Percentiles rank a stretch among this genome's conserved stretches.
Conservation (phyloP, 2,113 vertebrate genomes). For the Stomatorhinus ivindoensis region DNA sequence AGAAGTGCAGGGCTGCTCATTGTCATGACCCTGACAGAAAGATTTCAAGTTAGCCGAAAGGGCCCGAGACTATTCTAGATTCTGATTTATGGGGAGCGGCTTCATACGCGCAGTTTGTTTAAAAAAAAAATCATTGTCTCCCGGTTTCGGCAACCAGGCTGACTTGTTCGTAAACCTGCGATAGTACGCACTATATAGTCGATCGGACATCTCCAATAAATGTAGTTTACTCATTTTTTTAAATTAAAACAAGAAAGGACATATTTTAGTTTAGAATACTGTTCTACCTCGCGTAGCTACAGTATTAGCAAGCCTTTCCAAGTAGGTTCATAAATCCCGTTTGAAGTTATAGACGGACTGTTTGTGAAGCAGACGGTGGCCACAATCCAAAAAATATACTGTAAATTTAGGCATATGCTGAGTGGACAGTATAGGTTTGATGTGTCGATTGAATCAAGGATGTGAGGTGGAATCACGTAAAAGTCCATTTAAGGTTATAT, state of each 20-base stretch:
- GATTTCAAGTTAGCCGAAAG: not conserved
- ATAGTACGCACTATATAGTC: not conserved
- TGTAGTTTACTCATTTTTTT: not conserved
- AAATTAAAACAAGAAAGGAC: not conserved
- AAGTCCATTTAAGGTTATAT: not conserved
- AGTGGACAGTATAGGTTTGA: not conserved
- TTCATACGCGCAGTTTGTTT: not conserved
- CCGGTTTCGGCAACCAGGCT: not conserved
- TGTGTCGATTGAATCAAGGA: not conserved
- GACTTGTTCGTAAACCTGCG: not conserved
- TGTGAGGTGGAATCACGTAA: not conserved
- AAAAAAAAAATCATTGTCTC: not conserved
- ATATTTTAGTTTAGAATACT: not conserved
- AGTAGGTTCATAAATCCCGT: not conserved
- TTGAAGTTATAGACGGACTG: not conserved
- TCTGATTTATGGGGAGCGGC: not conserved
- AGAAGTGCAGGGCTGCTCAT: not conserved
- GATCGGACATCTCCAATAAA: not conserved
- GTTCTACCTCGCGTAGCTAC: not conserved
- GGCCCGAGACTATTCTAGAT: not conserved
- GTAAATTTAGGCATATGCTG: not conserved
- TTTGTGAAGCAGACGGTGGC: not conserved
- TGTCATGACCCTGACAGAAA: not conserved
- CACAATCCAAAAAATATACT: not conserved
- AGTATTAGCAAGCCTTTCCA: not conserved